Base-by-base conservation (phyloP, 2,797 vertebrate species). In the Ispidina picta region DNA sequence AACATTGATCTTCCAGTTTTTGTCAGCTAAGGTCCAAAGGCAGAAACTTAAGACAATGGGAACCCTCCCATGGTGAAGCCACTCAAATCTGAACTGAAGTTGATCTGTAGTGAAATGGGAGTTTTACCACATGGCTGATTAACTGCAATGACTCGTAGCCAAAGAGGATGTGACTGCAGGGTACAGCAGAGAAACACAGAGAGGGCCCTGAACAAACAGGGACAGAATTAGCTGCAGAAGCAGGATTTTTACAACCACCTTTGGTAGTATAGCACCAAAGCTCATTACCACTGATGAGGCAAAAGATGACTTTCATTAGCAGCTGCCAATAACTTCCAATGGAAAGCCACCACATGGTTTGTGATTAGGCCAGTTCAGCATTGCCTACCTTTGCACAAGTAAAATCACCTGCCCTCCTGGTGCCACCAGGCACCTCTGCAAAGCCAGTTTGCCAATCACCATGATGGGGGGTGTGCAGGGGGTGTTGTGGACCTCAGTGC, bases 81-180 rank as follows among this genome's bases (percentile, higher is more conserved):
- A 70, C 52, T 94, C 63, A 93, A 25, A 83, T 91, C 70, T 70
- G 66, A 89, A 71, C 59, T 59, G 70, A 63, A 80, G 44, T 18
- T 89, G 63, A 86, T 46, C 64, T 79, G 64, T 83, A 76, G n/a
- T 69, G 87, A 94, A 89, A 69, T 35, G 43, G n/a, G 60, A 83
- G 69, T 88, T 83, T 80, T 80, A 51, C 70, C 15, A 16, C 19
- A 21, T 75, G 86, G 19, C 52, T 85, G 62, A n/a, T 56, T 69
- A 56, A 49, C 71, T 82, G n/a, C 37, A 56, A 33, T 89, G 77
- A 93, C 63, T 96, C 80, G 93, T 58, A 88, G 83, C 56, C 76
- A 56, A 44, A 90, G 83, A 83, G 73, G 56, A 78, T 3, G 1
- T 2, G 43, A 88, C 78, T 81, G 10, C 29, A 54, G 8, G 18